These are phyloP conservation scores for Grammomys dolichurus DNA, from an alignment of 2,113 vertebrate genomes.

Conservation along the genomic window DNA sequence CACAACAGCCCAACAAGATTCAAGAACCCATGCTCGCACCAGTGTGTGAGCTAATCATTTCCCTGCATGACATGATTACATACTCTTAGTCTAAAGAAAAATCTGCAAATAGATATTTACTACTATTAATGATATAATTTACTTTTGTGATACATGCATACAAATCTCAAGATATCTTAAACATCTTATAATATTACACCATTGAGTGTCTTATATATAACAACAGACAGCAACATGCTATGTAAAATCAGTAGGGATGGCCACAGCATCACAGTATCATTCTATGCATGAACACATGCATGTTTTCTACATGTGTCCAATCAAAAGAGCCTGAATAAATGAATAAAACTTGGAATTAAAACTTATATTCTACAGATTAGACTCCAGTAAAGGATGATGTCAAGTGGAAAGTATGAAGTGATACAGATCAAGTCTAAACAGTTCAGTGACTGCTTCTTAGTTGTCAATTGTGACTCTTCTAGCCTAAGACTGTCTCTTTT, in stretches of 20 bases:
- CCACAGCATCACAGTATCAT: neutral
- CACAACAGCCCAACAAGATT: too few species aligned
- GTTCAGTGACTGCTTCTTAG: neutral
- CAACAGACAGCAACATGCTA: neutral
- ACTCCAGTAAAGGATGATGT: neutral
- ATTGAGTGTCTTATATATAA: neutral
- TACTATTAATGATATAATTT: neutral
- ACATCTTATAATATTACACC: neutral
- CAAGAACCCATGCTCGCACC: too few species aligned
- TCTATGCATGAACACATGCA: neutral
- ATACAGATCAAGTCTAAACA: neutral
- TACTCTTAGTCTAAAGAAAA: constrained; percentile 7
- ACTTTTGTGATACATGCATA: neutral
- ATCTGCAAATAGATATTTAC: neutral
- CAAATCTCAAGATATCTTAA: neutral
- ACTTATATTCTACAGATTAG: neutral
- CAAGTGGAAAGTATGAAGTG: neutral
- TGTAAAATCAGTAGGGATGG: neutral
- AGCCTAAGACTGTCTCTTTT: neutral
- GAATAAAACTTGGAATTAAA: neutral
- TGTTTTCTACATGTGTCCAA: neutral
- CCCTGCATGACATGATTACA: neutral
- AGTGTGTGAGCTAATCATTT: too few species aligned
- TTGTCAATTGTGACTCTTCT: neutral
- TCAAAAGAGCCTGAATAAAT: neutral